phyloP scores from a whole-genome alignment of 2,888 invertebrate species.

The Drosophila paucipuncta region DNA sequence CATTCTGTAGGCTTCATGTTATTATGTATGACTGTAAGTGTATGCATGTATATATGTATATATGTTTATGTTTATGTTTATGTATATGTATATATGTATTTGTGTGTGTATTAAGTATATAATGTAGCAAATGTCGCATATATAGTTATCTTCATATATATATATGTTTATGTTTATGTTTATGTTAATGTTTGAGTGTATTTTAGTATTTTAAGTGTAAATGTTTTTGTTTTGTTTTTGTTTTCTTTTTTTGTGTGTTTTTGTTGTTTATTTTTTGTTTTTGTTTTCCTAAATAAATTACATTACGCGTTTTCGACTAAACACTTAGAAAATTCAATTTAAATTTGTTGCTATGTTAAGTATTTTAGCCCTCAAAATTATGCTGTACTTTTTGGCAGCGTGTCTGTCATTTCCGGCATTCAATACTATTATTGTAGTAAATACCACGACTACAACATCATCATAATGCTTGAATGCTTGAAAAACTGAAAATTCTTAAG shows the following conservation, averaged over 20 bases:
- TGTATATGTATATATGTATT: conserved; percentile 16
- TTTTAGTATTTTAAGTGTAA: conserved; percentile 53
- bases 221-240: conserved; percentile 15
- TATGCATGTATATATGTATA: conserved; percentile 40
- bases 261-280: conserved; percentile 36
- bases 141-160: conserved; percentile 28
- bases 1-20: conserved; percentile 71
- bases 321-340: conserved; percentile 75
- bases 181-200: conserved; percentile 49
- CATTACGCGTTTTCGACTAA: conserved; percentile 67
- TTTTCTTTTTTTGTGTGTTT: background rate
- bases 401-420: conserved; percentile 67
- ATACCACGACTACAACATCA: conserved; percentile 53
- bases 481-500: conserved; percentile 43
- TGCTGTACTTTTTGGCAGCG: conserved; percentile 49
- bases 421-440: conserved; percentile 6
- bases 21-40: conserved; percentile 61
- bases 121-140: conserved; percentile 38
- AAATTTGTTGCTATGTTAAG: conserved; percentile 67
- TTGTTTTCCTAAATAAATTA: conserved; percentile 52
- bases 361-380: conserved; percentile 47
- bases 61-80: conserved; percentile 29
- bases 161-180: conserved; percentile 41
- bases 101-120: conserved; percentile 50
- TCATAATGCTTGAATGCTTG: background rate